These are phyloP conservation scores for Crypturellus undulatus DNA, from an alignment of 2,113 vertebrate species.

Conservation along the genomic window DNA sequence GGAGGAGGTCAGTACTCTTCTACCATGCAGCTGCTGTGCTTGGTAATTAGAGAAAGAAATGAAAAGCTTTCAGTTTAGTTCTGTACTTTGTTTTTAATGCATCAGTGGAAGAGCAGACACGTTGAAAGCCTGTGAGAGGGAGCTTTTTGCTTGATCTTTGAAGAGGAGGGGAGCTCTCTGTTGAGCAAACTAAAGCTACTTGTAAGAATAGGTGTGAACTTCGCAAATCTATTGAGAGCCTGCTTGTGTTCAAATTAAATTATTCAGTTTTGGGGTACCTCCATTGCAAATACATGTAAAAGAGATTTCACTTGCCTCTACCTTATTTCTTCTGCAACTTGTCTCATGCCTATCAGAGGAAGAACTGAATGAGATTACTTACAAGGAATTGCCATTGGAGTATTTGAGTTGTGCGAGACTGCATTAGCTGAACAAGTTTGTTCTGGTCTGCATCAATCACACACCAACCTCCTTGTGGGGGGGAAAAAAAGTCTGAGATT, in stretches of 20 bases:
- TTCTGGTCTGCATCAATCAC: background rate
- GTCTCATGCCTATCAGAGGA: background rate
- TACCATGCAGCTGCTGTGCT: constrained; percentile 17
- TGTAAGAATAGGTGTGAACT: background rate
- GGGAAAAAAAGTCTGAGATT: background rate
- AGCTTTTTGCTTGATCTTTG: background rate
- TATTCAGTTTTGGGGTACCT: background rate
- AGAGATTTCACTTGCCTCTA: background rate
- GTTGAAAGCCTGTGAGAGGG: background rate
- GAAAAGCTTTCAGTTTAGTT: background rate
- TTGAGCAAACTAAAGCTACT: background rate
- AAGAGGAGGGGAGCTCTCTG: background rate
- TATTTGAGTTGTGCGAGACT: background rate
- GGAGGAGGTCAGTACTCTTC: background rate
- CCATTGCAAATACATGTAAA: background rate
- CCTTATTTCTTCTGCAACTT: background rate
- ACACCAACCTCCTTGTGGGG: background rate
- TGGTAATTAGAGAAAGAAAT: constrained; percentile 33
- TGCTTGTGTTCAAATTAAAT: background rate
- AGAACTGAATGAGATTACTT: background rate
- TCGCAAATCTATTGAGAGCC: background rate
- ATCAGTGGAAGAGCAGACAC: background rate
- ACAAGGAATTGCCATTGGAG: background rate
- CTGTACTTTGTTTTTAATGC: background rate
- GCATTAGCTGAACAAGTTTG: background rate